Conservation (phyloP, 2,888 invertebrate genomes). For the Schizotus pectinicornis region DNA sequence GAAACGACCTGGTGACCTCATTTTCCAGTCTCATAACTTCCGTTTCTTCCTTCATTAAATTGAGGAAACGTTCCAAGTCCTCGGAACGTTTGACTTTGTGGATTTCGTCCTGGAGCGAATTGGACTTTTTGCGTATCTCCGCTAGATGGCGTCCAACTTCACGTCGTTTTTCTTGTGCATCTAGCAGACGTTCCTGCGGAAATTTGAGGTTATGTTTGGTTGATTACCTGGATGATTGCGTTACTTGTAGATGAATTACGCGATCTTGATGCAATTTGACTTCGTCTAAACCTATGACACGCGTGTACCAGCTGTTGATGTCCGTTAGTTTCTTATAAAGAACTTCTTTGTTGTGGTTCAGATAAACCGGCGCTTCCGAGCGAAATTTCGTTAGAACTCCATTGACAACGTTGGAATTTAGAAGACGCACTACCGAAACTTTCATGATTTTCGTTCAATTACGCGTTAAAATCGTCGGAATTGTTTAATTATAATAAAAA, state of each 20-base stretch:
- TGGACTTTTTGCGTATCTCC: conserved; percentile 67
- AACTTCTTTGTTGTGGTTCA: conserved; percentile 32
- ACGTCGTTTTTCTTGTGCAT: conserved; percentile 70
- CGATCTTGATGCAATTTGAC: conserved; percentile 76
- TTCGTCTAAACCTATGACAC: conserved; percentile 78
- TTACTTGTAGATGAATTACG: conserved; percentile 72
- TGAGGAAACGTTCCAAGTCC: conserved; percentile 69
- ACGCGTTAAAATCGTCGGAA: too few relatives aligned
- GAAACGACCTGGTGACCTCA: conserved; percentile 66
- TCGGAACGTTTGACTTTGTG: conserved; percentile 80
- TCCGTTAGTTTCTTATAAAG: conserved; percentile 59
- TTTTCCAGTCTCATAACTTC: conserved; percentile 71
- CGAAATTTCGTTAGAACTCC: not conserved
- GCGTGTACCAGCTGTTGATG: conserved; percentile 70
- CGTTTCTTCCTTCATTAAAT: conserved; percentile 74
- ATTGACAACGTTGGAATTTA: not conserved
- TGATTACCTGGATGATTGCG: conserved; percentile 13
- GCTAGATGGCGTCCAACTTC: conserved; percentile 67
- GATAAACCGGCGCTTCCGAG: not conserved
- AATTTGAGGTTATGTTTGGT: not conserved
- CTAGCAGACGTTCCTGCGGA: conserved; percentile 67
- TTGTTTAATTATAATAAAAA: not conserved
- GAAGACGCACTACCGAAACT: not conserved
- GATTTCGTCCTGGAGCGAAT: conserved; percentile 76
- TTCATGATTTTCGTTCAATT: not conserved